These are phyloP conservation scores for Hippocampus zosterae DNA, from an alignment of 2,113 vertebrate species.

Conservation along the genomic window DNA sequence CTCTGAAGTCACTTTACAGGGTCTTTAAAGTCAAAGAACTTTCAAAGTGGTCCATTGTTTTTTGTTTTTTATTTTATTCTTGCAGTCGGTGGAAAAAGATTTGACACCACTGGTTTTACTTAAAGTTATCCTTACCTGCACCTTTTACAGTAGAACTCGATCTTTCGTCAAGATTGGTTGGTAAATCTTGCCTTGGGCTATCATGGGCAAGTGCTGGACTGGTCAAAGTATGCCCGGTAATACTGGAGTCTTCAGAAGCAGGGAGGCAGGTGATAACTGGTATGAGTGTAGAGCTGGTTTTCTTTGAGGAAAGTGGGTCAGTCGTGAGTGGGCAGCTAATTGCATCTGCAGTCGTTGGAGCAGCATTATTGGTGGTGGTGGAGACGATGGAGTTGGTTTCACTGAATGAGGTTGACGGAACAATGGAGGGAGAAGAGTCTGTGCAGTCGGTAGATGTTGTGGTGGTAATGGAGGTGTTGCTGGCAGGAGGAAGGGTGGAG, in stretches of 20 bases:
- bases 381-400: slow-evolving; percentile 44
- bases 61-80: background rate
- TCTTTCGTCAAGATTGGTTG: slow-evolving; percentile 23
- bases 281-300: slow-evolving; percentile 7
- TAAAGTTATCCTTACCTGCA: slow-evolving; percentile 26
- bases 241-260: slow-evolving; percentile 26
- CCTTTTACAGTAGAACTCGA: slow-evolving; percentile 11
- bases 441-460: slow-evolving; percentile 24
- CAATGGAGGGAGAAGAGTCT: slow-evolving; percentile 20
- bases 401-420: slow-evolving; percentile 34
- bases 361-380: slow-evolving; percentile 31
- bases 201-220: slow-evolving; percentile 25
- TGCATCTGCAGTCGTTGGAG: slow-evolving; percentile 28
- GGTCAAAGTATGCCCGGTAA: slow-evolving; percentile 23
- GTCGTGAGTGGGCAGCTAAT: slow-evolving; percentile 30
- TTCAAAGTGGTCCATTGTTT: background rate
- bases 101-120: background rate
- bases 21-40: background rate
- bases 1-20: background rate
- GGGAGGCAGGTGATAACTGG: slow-evolving; percentile 12
- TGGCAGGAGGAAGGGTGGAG: slow-evolving; percentile 11
- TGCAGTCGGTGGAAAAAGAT: background rate
- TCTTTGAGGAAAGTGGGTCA: slow-evolving; percentile 17
- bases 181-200: slow-evolving; percentile 27
- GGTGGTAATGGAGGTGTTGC: slow-evolving; percentile 8